phyloP scores from a whole-genome alignment of 2,888 invertebrate genomes.

The Agrotis exclamationis region DNA sequence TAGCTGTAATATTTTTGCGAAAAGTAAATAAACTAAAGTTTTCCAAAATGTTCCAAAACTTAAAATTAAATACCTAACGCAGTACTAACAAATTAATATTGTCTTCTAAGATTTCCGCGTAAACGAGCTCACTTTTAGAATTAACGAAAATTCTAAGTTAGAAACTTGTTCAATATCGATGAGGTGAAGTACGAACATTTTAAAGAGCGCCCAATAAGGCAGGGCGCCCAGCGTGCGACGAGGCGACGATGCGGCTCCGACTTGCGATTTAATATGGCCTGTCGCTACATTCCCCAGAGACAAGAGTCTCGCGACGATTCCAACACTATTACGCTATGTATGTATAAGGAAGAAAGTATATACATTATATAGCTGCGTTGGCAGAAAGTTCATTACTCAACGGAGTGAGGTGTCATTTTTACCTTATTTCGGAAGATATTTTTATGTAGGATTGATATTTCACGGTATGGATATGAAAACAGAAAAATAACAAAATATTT shows the following conservation, averaged over 20 bases:
- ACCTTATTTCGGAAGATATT: constrained; percentile 21
- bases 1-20: not conserved
- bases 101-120: constrained; percentile 33
- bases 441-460: constrained; percentile 18
- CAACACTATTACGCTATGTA: constrained; percentile 35
- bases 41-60: not conserved
- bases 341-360: constrained; percentile 9
- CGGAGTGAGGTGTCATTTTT: constrained; percentile 20
- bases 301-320: constrained; percentile 57
- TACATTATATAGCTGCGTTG: constrained; percentile 19
- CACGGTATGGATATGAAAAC: constrained; percentile 9
- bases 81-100: constrained; percentile 6
- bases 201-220: constrained; percentile 71
- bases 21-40: not conserved
- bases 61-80: not conserved
- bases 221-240: constrained; percentile 25
- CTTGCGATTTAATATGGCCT: constrained; percentile 71
- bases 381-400: constrained; percentile 44
- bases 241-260: constrained; percentile 38
- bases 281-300: constrained; percentile 62
- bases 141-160: constrained; percentile 55
- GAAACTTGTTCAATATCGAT: constrained; percentile 74
- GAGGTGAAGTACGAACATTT: constrained; percentile 67
- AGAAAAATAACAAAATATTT: too few relatives aligned
- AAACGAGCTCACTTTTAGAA: constrained; percentile 50